These are phyloP conservation scores for Dromius quadrimaculatus DNA, from an alignment of 2,888 invertebrate species.

Conservation along the genomic window DNA sequence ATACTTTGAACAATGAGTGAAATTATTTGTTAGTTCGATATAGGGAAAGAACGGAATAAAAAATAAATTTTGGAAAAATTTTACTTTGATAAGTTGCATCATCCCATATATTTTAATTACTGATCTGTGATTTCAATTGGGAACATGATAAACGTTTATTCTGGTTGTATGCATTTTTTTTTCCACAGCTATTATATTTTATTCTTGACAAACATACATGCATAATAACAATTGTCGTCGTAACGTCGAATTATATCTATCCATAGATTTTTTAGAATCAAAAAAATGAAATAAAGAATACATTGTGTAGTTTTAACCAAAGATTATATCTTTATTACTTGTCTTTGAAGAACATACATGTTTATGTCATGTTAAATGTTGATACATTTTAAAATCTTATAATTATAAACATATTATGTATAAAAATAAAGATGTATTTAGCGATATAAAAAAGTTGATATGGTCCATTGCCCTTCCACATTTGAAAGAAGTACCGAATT, in stretches of 20 bases:
- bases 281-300: constrained; percentile 22
- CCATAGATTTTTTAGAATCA: constrained; percentile 36
- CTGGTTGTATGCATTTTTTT: constrained; percentile 19
- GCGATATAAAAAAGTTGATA: constrained; percentile 34
- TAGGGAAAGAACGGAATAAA: no score
- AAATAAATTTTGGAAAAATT: not conserved
- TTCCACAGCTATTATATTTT: constrained; percentile 24
- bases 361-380: constrained; percentile 47
- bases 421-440: constrained; percentile 51
- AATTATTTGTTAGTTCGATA: no score
- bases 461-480: no score
- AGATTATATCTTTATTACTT: constrained; percentile 38
- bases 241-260: constrained; percentile 24
- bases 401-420: constrained; percentile 40
- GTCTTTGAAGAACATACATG: constrained; percentile 38
- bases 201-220: constrained; percentile 24
- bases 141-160: constrained; percentile 26
- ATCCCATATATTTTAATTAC: not conserved
- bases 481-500: no score
- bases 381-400: constrained; percentile 48
- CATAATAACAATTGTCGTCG: constrained; percentile 12
- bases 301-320: constrained; percentile 43
- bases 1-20: no score
- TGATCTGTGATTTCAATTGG: constrained; percentile 32
- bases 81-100: no score